These are phyloP conservation scores for Macaca nemestrina DNA, from an alignment of 2,113 vertebrate species.

Conservation along the genomic window DNA sequence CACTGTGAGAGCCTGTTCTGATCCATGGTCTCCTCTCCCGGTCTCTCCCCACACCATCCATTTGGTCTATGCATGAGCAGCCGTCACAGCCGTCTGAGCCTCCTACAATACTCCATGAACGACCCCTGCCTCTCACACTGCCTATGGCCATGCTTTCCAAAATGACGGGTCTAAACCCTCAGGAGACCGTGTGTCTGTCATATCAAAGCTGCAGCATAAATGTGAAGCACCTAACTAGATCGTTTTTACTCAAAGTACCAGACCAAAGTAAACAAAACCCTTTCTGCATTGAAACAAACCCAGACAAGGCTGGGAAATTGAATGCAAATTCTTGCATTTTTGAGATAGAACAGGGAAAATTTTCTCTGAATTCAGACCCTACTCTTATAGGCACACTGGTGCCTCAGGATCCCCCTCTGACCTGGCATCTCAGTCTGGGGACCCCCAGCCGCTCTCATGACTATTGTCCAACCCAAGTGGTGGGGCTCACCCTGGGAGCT, in stretches of 20 bases:
- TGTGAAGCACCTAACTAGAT: neutral
- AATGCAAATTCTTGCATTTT: neutral
- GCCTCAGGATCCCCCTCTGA: neutral
- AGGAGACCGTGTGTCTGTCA: fast-evolving
- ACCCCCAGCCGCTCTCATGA: neutral
- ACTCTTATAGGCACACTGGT: neutral
- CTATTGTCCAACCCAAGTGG: no score
- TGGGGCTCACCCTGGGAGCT: neutral
- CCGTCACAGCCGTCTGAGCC: neutral
- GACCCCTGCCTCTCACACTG: neutral
- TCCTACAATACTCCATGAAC: neutral
- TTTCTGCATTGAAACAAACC: neutral
- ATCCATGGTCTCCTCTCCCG: neutral
- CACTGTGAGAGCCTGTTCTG: neutral
- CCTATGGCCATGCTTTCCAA: neutral
- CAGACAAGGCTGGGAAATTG: neutral
- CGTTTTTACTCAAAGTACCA: neutral
- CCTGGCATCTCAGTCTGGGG: neutral
- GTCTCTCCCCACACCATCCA: neutral
- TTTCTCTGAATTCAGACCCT: neutral
- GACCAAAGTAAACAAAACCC: neutral
- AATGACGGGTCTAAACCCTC: neutral
- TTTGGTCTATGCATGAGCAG: neutral
- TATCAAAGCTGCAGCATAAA: neutral
- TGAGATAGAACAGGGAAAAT: neutral